Conservation (phyloP, 2,113 vertebrate genomes). For the Corythornis cristatus region DNA sequence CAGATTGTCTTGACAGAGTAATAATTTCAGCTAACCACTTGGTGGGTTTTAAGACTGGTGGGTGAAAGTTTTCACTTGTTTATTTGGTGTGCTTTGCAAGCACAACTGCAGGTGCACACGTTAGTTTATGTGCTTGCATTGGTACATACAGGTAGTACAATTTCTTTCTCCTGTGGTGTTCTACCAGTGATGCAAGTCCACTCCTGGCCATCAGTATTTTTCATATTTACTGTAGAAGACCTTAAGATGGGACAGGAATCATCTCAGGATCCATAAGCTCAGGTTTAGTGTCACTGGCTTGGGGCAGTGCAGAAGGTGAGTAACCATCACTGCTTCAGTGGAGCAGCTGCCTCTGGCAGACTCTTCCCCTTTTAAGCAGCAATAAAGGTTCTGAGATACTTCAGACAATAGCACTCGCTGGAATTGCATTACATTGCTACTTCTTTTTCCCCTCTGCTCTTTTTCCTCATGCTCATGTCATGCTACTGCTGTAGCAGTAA, state of each 20-base stretch:
- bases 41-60: neutral
- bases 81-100: neutral
- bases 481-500: accelerated
- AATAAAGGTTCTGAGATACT: neutral
- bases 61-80: neutral
- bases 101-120: neutral
- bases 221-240: neutral
- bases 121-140: neutral
- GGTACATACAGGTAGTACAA: neutral
- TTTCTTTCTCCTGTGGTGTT: neutral
- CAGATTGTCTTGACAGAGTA: neutral
- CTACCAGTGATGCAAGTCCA: neutral
- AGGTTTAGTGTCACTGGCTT: neutral
- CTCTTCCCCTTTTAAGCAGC: neutral
- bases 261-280: neutral
- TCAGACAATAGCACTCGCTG: neutral
- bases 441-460: neutral
- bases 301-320: neutral
- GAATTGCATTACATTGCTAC: accelerated
- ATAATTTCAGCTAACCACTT: neutral
- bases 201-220: neutral
- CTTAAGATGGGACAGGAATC: neutral
- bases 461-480: neutral
- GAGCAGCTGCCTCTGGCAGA: neutral
- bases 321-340: neutral